Conservation (phyloP, 2,113 vertebrate species). For the Alaudala cheleensis region DNA sequence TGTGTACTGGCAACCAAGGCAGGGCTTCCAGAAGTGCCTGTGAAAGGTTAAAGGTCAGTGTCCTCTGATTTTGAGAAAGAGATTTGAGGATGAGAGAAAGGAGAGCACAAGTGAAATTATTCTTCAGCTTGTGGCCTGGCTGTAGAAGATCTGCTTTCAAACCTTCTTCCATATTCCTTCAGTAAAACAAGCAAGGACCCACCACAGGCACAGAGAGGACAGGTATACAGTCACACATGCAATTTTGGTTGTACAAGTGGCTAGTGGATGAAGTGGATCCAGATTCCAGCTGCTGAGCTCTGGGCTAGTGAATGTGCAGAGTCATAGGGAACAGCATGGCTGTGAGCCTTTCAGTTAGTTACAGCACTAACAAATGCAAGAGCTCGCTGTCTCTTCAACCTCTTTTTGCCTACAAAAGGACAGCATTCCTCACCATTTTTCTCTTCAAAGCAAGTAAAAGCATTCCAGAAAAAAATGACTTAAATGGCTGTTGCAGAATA, state of each 20-base stretch:
- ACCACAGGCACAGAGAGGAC: background rate
- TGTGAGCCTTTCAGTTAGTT: background rate
- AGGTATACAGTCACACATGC: background rate
- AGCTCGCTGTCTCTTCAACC: background rate
- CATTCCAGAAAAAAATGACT: background rate
- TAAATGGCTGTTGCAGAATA: background rate
- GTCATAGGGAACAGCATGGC: fast-evolving
- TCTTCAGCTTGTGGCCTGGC: background rate
- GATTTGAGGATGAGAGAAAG: background rate
- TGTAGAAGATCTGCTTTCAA: background rate
- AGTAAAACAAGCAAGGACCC: background rate
- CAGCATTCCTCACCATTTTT: background rate
- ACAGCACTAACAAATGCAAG: background rate
- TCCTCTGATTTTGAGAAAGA: background rate
- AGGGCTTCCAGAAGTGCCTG: background rate
- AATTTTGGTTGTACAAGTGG: background rate
- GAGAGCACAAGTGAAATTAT: background rate
- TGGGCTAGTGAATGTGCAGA: background rate
- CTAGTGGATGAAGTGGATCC: background rate
- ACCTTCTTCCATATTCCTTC: background rate
- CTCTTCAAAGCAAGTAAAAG: background rate
- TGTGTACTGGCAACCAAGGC: background rate
- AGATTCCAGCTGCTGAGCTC: background rate
- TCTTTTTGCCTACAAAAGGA: background rate
- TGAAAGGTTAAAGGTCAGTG: background rate